These are phyloP conservation scores for Microchirus variegatus DNA, from an alignment of 2,797 vertebrate genomes.

Conservation along the genomic window DNA sequence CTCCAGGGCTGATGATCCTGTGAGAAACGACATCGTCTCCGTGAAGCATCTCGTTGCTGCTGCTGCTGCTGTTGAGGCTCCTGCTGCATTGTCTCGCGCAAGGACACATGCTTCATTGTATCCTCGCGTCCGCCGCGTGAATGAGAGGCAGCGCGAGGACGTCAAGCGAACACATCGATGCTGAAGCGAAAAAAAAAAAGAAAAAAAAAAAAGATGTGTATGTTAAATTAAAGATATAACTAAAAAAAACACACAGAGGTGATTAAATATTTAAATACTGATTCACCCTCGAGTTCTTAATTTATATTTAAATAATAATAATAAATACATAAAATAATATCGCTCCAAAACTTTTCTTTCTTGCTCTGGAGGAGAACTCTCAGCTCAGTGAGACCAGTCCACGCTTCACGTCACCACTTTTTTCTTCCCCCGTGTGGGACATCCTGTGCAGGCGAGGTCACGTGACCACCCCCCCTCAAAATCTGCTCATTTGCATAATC, in stretches of 20 bases:
- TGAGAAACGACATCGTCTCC: conserved; percentile 15
- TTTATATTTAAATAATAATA: too few relatives aligned
- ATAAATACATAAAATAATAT: neutral
- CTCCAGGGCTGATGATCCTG: conserved; percentile 18
- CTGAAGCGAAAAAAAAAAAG: neutral
- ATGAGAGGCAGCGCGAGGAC: conserved; percentile 33
- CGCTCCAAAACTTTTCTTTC: conserved; percentile 43
- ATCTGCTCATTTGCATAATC: too few relatives aligned
- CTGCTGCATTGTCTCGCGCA: conserved; percentile 57
- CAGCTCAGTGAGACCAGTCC: conserved; percentile 2
- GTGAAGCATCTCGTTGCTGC: conserved; percentile 55
- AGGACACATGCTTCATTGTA: conserved; percentile 66
- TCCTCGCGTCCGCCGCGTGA: conserved; percentile 43
- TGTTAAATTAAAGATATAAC: too few relatives aligned
- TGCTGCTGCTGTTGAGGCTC: too few relatives aligned
- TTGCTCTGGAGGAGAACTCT: neutral
- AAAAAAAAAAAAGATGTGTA: too few relatives aligned
- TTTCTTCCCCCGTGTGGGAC: conserved; percentile 24
- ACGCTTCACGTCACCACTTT: conserved; percentile 13
- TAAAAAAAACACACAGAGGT: too few relatives aligned
- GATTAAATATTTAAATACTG: too few relatives aligned
- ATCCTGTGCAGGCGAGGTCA: conserved; percentile 53
- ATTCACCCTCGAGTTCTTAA: too few relatives aligned
- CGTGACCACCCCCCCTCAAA: conserved; percentile 29
- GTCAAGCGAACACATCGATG: conserved; percentile 17